Evolutionary conservation across 2,797 vertebrate genomes (phyloP), one percentile per base, ranked within the genome.

Genomic region (Pogoniulus pusillus): DNA sequence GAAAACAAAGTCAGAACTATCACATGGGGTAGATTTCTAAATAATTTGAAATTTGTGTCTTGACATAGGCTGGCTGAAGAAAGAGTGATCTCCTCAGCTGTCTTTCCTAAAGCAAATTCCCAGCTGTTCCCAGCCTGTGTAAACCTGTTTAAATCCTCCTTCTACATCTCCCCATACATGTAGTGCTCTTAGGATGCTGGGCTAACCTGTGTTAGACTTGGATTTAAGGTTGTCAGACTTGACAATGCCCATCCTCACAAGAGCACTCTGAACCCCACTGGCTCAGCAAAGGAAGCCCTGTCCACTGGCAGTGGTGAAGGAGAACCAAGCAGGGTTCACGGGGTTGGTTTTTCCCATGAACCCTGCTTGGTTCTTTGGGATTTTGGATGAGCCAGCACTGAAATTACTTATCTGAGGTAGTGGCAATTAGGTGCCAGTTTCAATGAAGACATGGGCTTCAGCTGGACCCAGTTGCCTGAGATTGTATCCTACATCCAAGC

Each of bases 401-500:
- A 80, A 84, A 91, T 71, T 34, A 58, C 62, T 11, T 62, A 82
- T 88, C 64, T 64, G 71, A 68, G 55, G 37, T 34, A 27, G 29
- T 0, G 8, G 49, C 94, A 72, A 93, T 80, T 65, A 90, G 55
- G 82, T 90, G 84, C 41, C 83, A 93, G 17, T 14, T 74, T 78
- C 78, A 71, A 76, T 0, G 20, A 80, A 85, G 45, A 62, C 19
- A 13, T 17, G 55, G 45, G 41, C 79, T 89, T 54, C 34, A 23
- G 54, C 3, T 2, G 32, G 70, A 80, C 62, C 49, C 54, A 41
- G 37, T 18, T 84, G 55, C 45, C 49, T 64, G 41, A 65, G 32
- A 69, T 30, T 12, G 5, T 30, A 60, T 68, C 79, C 58, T 57
- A 29, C n/a, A 37, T 19, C 84, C 69, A 87, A 81, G 41, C 75